phyloP scores from a whole-genome alignment of 2,888 invertebrate genomes.

The Limnephilus marmoratus region DNA sequence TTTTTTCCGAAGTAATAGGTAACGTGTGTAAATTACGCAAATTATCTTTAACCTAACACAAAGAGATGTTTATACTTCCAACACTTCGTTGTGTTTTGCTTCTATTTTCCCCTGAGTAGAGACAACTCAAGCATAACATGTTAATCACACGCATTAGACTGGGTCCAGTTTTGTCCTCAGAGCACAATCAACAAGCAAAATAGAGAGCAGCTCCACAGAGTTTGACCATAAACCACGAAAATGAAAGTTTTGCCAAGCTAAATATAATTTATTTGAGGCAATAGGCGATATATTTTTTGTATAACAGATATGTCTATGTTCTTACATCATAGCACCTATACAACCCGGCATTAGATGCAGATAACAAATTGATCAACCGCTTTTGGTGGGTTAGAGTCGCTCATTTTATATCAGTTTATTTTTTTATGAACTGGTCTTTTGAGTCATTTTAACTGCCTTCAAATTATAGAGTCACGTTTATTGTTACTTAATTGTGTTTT shows the following conservation, averaged over 20 bases:
- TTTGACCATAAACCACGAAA: neutral
- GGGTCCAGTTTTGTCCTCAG: neutral
- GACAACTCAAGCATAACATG: neutral
- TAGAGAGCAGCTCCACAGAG: neutral
- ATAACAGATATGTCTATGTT: neutral
- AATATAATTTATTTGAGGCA: constrained; percentile 37
- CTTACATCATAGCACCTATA: constrained; percentile 14
- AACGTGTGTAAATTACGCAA: neutral
- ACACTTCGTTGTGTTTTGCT: neutral
- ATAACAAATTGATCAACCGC: constrained; percentile 25
- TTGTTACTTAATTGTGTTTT: neutral
- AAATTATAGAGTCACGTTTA: neutral
- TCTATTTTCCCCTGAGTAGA: neutral
- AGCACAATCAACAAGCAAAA: neutral
- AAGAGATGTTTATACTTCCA: neutral
- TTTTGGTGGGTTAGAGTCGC: neutral
- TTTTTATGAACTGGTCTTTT: neutral
- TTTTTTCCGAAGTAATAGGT: neutral
- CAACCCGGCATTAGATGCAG: neutral
- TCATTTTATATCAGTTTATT: neutral
- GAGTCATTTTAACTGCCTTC: neutral
- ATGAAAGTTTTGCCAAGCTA: neutral
- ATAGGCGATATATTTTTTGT: constrained; percentile 31
- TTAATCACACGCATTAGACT: neutral
- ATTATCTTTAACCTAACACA: neutral